These are phyloP conservation scores for Ancistrus triradiatus DNA, from an alignment of 2,113 vertebrate species.

Conservation along the genomic window DNA sequence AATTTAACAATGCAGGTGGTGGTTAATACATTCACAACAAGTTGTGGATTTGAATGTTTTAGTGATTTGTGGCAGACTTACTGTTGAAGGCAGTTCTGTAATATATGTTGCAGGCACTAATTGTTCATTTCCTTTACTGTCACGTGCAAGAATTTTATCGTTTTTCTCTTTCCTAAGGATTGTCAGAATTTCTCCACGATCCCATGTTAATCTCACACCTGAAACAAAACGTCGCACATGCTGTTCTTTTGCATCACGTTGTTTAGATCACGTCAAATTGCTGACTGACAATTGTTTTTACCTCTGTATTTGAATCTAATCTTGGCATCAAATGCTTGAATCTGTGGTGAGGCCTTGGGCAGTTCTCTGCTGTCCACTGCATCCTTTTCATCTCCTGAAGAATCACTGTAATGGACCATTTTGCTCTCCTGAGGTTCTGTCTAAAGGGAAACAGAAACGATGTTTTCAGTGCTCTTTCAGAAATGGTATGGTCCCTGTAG, in stretches of 20 bases:
- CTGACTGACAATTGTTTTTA: no score
- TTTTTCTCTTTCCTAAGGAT: constrained; percentile 35
- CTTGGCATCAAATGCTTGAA: constrained; percentile 42
- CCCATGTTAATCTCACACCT: constrained; percentile 39
- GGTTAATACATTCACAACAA: no score
- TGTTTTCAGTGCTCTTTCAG: not conserved
- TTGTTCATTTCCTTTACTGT: constrained; percentile 53
- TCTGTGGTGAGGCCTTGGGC: constrained; percentile 1
- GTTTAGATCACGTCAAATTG: not conserved
- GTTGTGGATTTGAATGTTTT: not conserved
- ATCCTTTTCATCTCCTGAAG: constrained; percentile 59
- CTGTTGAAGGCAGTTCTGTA: constrained; percentile 44
- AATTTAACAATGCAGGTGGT: constrained; percentile 17
- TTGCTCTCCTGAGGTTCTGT: constrained; percentile 50
- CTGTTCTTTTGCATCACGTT: not conserved
- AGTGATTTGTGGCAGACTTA: constrained; percentile 27
- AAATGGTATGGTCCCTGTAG: not conserved
- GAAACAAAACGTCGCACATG: not conserved
- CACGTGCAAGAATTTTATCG: constrained; percentile 51
- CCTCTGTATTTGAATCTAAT: constrained; percentile 61
- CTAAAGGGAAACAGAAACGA: constrained; percentile 44
- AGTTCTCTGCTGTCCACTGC: not conserved
- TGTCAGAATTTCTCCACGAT: constrained; percentile 48
- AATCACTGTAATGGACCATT: constrained; percentile 58
- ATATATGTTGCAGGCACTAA: constrained; percentile 55